phyloP scores from a whole-genome alignment of 2,113 vertebrate species.

The Nothobranchius kuhntae region DNA sequence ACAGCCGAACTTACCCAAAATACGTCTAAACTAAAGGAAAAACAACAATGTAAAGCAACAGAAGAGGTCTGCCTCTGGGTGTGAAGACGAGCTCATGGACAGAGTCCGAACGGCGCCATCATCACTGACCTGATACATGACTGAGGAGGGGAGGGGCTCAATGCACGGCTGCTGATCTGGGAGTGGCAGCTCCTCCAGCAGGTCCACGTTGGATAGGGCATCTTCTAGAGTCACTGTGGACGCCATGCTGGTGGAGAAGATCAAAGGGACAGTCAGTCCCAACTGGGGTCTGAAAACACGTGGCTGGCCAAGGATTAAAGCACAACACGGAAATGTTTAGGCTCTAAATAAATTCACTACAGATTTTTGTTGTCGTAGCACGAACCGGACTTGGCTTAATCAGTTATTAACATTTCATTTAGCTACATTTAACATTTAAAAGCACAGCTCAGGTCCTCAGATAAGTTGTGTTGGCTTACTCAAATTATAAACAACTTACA shows the following conservation, averaged over 20 bases:
- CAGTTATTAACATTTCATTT: no score
- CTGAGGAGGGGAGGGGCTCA: slow-evolving; percentile 92
- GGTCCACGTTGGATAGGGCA: slow-evolving; percentile 96
- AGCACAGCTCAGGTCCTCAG: no score
- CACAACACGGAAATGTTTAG: not conserved
- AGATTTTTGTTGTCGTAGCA: not conserved
- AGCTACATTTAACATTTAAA: no score
- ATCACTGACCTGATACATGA: slow-evolving; percentile 90
- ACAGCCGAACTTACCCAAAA: no score
- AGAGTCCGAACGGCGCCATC: not conserved
- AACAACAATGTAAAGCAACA: no score
- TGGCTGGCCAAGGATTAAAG: not conserved
- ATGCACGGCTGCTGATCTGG: slow-evolving; percentile 98
- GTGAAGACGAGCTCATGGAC: not conserved
- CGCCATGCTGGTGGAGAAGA: slow-evolving; percentile 82
- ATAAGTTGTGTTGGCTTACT: no score
- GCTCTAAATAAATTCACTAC: not conserved
- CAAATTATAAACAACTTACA: no score
- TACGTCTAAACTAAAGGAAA: no score
- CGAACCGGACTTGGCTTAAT: not conserved
- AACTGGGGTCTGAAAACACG: not conserved
- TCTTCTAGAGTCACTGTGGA: slow-evolving; percentile 95
- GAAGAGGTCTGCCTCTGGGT: no score
- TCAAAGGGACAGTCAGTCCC: not conserved
- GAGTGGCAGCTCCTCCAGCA: slow-evolving; percentile 94